Percentiles rank a stretch among this genome's conserved stretches.
phyloP scores from a whole-genome alignment of 2,113 vertebrate species.

The Seriola quinqueradiata region DNA sequence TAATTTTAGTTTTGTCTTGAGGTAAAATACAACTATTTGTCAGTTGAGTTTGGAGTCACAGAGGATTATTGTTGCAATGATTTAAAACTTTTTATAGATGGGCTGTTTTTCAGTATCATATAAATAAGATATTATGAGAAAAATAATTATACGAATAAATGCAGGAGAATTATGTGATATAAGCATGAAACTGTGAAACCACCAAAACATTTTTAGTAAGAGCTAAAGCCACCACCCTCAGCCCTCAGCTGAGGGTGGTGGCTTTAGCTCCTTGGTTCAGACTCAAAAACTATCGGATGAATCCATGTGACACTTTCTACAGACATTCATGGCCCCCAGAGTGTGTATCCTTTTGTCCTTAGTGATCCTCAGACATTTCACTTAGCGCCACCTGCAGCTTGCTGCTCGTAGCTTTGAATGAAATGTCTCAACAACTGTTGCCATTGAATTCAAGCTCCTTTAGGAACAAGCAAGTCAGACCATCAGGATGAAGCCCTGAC shows the following conservation, averaged over 20 bases:
- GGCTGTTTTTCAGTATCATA: not conserved
- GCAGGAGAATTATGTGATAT: not conserved
- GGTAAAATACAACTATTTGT: slow-evolving; percentile 33
- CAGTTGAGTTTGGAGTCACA: not conserved
- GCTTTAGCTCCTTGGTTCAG: too few relatives aligned
- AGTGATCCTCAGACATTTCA: not conserved
- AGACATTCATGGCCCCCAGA: not conserved
- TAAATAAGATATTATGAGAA: too few relatives aligned
- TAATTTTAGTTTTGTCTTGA: slow-evolving; percentile 35
- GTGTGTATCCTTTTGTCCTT: not conserved
- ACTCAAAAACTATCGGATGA: not conserved
- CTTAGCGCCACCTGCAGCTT: too few relatives aligned
- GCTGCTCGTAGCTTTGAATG: too few relatives aligned
- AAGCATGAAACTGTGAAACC: not conserved
- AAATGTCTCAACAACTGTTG: too few relatives aligned
- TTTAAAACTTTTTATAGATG: not conserved
- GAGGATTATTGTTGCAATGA: slow-evolving; percentile 11
- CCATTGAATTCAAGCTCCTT: too few relatives aligned
- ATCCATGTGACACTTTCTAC: not conserved
- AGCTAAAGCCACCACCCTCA: too few relatives aligned
- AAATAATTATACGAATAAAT: not conserved
- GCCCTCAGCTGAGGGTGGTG: too few relatives aligned
- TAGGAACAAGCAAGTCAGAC: too few relatives aligned
- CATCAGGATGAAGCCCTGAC: too few relatives aligned
- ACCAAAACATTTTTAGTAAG: not conserved